A percentile compares a stretch with the other conserved stretches of the same genome.
phyloP scores from a whole-genome alignment of 2,797 vertebrate species.

The Sarcophilus harrisii region DNA sequence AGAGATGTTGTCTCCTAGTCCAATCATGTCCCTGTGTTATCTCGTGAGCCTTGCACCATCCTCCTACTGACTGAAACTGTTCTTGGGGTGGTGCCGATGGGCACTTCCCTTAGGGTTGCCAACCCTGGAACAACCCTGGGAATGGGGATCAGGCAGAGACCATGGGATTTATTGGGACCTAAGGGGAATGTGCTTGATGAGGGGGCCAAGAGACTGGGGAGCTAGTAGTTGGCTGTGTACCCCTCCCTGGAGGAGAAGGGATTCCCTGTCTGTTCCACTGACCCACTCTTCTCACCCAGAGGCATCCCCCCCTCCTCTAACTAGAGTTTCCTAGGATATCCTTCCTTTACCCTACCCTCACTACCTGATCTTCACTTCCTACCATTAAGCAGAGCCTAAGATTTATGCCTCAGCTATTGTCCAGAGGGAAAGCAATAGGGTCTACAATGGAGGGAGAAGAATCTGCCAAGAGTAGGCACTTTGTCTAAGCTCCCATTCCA shows the following conservation, averaged over 20 bases:
- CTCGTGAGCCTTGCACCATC: neutral
- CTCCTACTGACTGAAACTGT: neutral
- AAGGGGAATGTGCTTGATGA: conserved; percentile 13
- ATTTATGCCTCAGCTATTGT: neutral
- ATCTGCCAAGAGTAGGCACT: neutral
- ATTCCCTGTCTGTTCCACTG: conserved; percentile 1
- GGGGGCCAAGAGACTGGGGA: conserved; percentile 13
- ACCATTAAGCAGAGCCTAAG: neutral
- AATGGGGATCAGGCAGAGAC: neutral
- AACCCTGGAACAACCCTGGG: neutral
- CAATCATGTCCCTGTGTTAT: neutral
- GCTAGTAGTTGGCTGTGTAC: neutral
- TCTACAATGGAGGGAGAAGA: neutral
- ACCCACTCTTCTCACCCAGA: conserved; percentile 4
- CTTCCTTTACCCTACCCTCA: neutral
- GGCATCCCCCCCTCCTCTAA: conserved; percentile 12
- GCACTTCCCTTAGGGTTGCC: neutral
- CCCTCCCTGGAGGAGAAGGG: neutral
- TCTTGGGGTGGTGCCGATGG: neutral
- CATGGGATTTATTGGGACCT: neutral
- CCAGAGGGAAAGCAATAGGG: neutral
- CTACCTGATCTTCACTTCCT: neutral
- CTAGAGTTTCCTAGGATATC: neutral
- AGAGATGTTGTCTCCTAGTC: neutral
- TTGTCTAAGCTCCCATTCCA: neutral